Conservation (phyloP, 2,888 invertebrate genomes). For the Agrotis puta region DNA sequence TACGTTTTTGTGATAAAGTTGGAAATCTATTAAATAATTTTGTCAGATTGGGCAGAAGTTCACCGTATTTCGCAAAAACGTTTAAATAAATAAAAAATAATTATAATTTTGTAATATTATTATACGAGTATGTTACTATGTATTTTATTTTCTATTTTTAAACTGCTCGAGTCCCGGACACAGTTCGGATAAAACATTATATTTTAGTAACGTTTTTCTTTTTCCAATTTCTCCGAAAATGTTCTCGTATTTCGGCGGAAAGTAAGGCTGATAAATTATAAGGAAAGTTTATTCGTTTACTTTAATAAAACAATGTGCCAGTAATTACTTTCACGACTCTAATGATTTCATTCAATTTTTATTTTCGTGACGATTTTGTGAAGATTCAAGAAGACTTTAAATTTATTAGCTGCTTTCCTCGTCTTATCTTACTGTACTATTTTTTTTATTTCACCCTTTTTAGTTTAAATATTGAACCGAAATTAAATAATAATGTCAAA, state of each 20-base stretch:
- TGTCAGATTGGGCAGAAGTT: no score
- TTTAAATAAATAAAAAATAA: no score
- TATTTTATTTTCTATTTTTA: neutral
- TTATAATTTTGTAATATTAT: no score
- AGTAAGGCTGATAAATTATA: slow-evolving; percentile 16
- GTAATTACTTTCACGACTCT: slow-evolving; percentile 25
- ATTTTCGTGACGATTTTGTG: slow-evolving; percentile 1
- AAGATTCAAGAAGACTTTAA: neutral
- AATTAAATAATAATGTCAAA: no score
- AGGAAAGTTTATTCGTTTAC: slow-evolving; percentile 30
- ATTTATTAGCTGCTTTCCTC: neutral
- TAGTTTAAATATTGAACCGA: no score
- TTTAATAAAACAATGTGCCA: slow-evolving; percentile 35
- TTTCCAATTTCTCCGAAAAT: slow-evolving; percentile 12
- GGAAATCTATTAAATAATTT: no score
- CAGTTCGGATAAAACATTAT: neutral
- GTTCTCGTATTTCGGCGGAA: slow-evolving; percentile 21
- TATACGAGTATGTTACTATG: neutral
- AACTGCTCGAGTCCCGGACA: neutral
- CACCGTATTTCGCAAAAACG: no score
- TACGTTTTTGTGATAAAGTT: no score
- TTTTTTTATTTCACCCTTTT: no score
- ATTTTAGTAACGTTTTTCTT: slow-evolving; percentile 14
- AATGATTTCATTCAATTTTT: slow-evolving; percentile 12
- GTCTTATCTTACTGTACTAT: no score